These are phyloP conservation scores for Atethmia centrago DNA, from an alignment of 2,888 invertebrate genomes.

Conservation along the genomic window DNA sequence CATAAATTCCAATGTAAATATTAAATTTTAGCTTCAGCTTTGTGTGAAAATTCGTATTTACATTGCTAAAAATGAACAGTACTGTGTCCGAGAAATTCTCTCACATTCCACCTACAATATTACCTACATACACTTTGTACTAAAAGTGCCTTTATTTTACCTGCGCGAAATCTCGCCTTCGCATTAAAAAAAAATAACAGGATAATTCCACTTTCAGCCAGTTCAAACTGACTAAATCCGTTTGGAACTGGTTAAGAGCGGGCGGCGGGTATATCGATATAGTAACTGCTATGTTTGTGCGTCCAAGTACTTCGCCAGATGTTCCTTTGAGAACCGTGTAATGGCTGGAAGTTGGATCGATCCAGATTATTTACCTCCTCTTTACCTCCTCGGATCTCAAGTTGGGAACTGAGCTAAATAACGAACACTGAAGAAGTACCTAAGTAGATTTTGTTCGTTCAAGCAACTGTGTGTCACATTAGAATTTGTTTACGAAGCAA, in stretches of 20 bases:
- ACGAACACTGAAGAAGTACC: slow-evolving; percentile 28
- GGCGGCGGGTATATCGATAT: slow-evolving; percentile 50
- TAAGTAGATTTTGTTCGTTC: slow-evolving; percentile 24
- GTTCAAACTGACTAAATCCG: slow-evolving; percentile 59
- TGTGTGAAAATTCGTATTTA: slow-evolving; percentile 15
- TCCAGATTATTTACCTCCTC: slow-evolving; percentile 54
- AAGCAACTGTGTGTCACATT: slow-evolving; percentile 39
- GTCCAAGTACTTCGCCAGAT: slow-evolving; percentile 58
- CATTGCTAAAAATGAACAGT: slow-evolving; percentile 24
- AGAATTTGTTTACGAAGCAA: slow-evolving; percentile 43
- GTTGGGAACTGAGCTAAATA: slow-evolving; percentile 38
- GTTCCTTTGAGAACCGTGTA: slow-evolving; percentile 53
- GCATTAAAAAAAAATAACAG: slow-evolving; percentile 59
- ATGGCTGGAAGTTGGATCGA: slow-evolving; percentile 56
- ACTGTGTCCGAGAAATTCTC: slow-evolving; percentile 7
- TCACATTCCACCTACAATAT: slow-evolving; percentile 43
- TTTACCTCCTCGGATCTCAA: slow-evolving; percentile 48
- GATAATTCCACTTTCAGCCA: slow-evolving; percentile 53
- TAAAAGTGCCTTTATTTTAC: slow-evolving; percentile 53
- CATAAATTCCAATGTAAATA: background rate
- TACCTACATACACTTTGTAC: slow-evolving; percentile 24
- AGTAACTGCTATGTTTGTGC: slow-evolving; percentile 61
- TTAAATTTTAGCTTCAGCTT: slow-evolving; percentile 14
- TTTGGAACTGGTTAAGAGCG: slow-evolving; percentile 43
- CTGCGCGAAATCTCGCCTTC: slow-evolving; percentile 48